phyloP scores from a whole-genome alignment of 2,888 invertebrate genomes.

The Agriopis leucophaearia region DNA sequence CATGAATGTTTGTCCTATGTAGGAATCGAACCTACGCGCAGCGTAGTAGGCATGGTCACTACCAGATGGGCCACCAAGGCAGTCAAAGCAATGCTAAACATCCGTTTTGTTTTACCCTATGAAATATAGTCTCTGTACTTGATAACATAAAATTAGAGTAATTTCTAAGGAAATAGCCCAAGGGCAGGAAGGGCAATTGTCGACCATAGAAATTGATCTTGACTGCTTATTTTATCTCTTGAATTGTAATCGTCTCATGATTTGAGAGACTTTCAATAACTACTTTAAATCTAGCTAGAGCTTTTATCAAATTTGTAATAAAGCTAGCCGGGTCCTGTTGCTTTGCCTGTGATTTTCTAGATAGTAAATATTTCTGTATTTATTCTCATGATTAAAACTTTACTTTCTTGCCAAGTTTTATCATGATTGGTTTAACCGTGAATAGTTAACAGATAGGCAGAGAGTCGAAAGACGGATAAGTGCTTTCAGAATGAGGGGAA shows the following conservation, averaged over 20 bases:
- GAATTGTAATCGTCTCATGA: slow-evolving; percentile 10
- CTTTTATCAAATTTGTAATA: background rate
- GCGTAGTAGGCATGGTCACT: too few relatives aligned
- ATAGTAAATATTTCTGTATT: background rate
- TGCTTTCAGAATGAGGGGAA: too few relatives aligned
- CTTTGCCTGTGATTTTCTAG: background rate
- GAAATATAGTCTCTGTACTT: slow-evolving; percentile 5
- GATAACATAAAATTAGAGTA: slow-evolving; percentile 27
- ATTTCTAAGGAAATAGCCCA: slow-evolving; percentile 26
- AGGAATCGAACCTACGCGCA: too few relatives aligned
- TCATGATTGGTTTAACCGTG: background rate
- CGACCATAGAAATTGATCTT: slow-evolving; percentile 21
- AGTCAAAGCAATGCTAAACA: background rate
- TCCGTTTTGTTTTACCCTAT: background rate
- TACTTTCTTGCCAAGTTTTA: background rate
- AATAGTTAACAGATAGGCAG: background rate
- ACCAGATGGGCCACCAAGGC: too few relatives aligned
- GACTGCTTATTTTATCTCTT: slow-evolving; percentile 21
- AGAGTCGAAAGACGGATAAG: too few relatives aligned
- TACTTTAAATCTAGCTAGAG: background rate
- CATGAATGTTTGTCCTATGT: too few relatives aligned
- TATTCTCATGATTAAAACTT: background rate
- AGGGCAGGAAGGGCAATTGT: slow-evolving; percentile 14
- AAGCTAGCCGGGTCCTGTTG: background rate
- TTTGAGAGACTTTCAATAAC: slow-evolving; percentile 6